Evolutionary conservation across 2,113 vertebrate genomes (phyloP).

Genomic region (Accipiter virgatus): DNA sequence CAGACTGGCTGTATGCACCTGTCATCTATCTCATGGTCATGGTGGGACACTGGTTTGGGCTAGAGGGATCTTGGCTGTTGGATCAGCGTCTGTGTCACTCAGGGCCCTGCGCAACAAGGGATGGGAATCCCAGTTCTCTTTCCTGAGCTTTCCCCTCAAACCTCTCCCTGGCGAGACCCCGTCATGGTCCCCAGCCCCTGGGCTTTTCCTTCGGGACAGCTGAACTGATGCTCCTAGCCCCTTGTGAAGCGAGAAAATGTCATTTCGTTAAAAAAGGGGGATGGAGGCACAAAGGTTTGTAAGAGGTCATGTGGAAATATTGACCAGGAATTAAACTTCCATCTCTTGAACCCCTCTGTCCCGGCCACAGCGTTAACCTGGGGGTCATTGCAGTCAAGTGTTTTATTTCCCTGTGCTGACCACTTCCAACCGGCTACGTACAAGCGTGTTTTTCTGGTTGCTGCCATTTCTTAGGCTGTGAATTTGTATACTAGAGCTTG

Average conservation of each 20-base stretch:
- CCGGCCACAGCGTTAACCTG: fast-evolving
- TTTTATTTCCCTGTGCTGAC: neutral
- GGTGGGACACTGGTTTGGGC: neutral
- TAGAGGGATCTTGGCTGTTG: neutral
- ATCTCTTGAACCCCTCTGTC: neutral
- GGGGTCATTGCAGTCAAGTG: neutral
- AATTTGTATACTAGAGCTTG: neutral
- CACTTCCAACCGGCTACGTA: neutral
- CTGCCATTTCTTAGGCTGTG: neutral
- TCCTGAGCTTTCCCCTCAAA: neutral
- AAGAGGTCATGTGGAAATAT: neutral
- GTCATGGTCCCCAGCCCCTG: fast-evolving
- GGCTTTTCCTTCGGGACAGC: neutral
- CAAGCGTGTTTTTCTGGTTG: neutral
- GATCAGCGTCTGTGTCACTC: neutral
- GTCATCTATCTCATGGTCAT: neutral
- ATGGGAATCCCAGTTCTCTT: neutral
- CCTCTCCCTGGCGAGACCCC: neutral
- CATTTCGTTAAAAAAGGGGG: neutral
- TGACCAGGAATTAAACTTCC: neutral
- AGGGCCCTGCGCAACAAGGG: neutral
- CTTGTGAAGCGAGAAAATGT: neutral
- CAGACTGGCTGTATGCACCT: neutral
- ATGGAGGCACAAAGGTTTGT: neutral
- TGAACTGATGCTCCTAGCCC: neutral